Conservation (phyloP, 2,113 vertebrate genomes). For the Merops nubicus region DNA sequence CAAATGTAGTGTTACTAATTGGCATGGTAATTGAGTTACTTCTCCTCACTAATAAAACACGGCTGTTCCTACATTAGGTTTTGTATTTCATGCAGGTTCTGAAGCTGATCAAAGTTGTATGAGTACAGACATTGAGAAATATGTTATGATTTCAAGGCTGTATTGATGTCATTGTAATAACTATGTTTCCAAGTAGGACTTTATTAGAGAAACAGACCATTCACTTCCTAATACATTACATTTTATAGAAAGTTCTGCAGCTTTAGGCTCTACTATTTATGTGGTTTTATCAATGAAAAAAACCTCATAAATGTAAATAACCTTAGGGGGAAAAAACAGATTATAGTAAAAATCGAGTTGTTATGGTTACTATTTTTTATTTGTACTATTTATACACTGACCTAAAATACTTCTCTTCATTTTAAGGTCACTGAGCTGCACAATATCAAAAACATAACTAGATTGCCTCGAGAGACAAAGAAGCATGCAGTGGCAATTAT, state of each 20-base stretch:
- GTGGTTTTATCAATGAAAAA: neutral
- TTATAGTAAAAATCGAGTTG: neutral
- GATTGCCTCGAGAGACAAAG: conserved; percentile 96
- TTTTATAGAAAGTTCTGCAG: neutral
- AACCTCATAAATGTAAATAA: neutral
- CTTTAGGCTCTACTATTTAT: neutral
- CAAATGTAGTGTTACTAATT: neutral
- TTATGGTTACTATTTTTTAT: neutral
- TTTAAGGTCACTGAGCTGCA: conserved; percentile 96
- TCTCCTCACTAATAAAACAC: neutral
- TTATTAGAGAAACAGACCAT: neutral
- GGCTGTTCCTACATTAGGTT: neutral
- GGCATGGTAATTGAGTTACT: neutral
- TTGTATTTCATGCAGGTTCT: neutral
- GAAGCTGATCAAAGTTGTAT: neutral
- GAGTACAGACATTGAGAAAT: neutral
- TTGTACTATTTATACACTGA: neutral
- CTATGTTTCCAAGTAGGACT: neutral
- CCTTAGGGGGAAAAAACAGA: neutral
- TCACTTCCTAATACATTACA: neutral
- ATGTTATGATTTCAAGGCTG: neutral
- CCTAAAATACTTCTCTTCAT: conserved; percentile 70
- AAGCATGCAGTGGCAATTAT: conserved; percentile 98
- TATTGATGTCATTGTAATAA: neutral
- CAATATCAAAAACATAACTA: conserved; percentile 97